phyloP scores from a whole-genome alignment of 2,888 invertebrate species.

The Rhaphigaster nebulosa region DNA sequence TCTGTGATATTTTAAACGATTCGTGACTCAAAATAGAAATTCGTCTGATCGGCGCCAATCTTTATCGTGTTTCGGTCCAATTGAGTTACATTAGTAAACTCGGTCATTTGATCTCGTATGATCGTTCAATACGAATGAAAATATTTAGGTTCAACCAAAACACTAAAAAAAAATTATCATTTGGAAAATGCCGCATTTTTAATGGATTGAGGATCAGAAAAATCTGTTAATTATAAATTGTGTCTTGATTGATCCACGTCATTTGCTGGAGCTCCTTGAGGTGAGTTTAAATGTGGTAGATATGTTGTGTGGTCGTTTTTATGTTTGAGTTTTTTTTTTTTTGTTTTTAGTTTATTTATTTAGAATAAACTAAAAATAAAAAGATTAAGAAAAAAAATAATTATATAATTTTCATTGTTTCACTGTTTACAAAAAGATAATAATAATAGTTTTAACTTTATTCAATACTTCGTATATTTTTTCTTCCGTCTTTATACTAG shows the following conservation, averaged over 20 bases:
- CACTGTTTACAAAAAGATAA: too few relatives aligned
- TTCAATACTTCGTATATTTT: too few relatives aligned
- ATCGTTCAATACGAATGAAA: neutral
- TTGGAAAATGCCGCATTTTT: neutral
- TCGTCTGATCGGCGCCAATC: neutral
- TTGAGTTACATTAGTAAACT: constrained; percentile 31
- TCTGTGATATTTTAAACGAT: neutral
- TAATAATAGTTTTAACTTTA: too few relatives aligned
- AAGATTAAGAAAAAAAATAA: too few relatives aligned
- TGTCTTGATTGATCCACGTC: neutral
- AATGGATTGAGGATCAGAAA: neutral
- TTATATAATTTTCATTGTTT: too few relatives aligned
- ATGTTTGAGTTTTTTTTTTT: neutral
- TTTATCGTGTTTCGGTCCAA: constrained; percentile 14
- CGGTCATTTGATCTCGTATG: neutral
- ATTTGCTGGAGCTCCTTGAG: neutral
- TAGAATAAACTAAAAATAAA: too few relatives aligned
- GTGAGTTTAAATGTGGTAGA: too few relatives aligned
- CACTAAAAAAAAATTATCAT: neutral
- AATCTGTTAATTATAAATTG: neutral
- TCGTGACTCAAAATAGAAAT: constrained; percentile 10
- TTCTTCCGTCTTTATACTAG: too few relatives aligned
- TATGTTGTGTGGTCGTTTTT: too few relatives aligned
- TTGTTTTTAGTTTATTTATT: too few relatives aligned
- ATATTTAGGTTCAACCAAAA: neutral